These are phyloP conservation scores for Isotomurus palustris DNA, from an alignment of 2,888 invertebrate species.

Conservation along the genomic window DNA sequence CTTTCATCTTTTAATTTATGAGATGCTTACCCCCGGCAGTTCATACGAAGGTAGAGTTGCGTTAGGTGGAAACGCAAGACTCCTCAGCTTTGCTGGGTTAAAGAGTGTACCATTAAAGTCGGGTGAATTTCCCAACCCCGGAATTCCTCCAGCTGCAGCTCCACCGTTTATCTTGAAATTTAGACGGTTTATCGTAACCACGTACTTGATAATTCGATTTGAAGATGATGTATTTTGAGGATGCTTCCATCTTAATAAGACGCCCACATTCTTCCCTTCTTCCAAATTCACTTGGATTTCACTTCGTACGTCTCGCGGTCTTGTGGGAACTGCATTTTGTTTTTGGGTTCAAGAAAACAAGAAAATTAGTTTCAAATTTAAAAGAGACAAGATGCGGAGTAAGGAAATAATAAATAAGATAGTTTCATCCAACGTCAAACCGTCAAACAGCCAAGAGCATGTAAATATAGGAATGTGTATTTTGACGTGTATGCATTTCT, in stretches of 20 bases:
- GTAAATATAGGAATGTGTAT: too few species aligned
- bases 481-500: too few species aligned
- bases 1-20: too few species aligned
- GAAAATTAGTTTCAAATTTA: too few species aligned
- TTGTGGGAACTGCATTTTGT: slow-evolving; percentile 25
- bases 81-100: too few species aligned
- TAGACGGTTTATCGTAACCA: slow-evolving; percentile 21
- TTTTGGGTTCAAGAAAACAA: neutral
- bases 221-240: slow-evolving; percentile 27
- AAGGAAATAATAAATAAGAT: too few species aligned
- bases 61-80: too few species aligned
- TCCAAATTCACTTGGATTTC: slow-evolving; percentile 2
- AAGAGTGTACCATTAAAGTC: neutral
- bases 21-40: slow-evolving; percentile 28
- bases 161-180: slow-evolving; percentile 10
- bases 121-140: neutral
- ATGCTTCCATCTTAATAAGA: slow-evolving; percentile 35
- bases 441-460: too few species aligned
- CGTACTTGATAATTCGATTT: slow-evolving; percentile 32
- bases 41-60: neutral
- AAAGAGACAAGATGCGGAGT: too few species aligned
- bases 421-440: too few species aligned
- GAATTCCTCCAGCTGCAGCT: neutral
- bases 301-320: slow-evolving; percentile 22
- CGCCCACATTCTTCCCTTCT: slow-evolving; percentile 10